Conservation (phyloP, 1,140 invertebrate genomes). For the Bombyx mori region DNA sequence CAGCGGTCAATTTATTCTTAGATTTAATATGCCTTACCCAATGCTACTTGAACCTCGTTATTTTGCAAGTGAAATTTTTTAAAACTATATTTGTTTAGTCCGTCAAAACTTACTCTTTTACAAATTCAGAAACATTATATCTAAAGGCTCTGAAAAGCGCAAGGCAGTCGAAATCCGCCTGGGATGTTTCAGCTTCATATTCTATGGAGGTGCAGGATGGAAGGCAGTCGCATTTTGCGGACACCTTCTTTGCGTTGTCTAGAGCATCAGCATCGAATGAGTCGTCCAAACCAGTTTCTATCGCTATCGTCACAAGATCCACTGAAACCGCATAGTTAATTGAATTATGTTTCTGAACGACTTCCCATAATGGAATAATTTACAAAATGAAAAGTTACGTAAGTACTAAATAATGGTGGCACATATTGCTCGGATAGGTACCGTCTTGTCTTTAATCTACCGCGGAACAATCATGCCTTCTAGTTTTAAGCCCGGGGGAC, state of each 20-base stretch:
- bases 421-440: no score
- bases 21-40: no score
- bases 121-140: slow-evolving; percentile 23
- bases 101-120: slow-evolving; percentile 27
- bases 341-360: not conserved
- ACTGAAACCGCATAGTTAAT: slow-evolving; percentile 38
- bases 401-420: no score
- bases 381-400: no score
- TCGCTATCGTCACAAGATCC: slow-evolving; percentile 71
- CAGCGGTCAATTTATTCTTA: no score
- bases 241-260: slow-evolving; percentile 38
- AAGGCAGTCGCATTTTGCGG: slow-evolving; percentile 74
- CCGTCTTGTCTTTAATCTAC: no score
- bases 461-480: no score
- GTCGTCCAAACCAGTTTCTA: slow-evolving; percentile 47
- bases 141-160: slow-evolving; percentile 65
- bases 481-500: no score
- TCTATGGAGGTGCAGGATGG: slow-evolving; percentile 77
- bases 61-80: not conserved
- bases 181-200: slow-evolving; percentile 78
- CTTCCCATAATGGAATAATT: not conserved
- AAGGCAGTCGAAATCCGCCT: slow-evolving; percentile 75
- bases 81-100: not conserved
- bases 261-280: slow-evolving; percentile 33
- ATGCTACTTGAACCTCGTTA: no score